Conservation (phyloP, 2,113 vertebrate species). For the Lampris megalopsis region DNA sequence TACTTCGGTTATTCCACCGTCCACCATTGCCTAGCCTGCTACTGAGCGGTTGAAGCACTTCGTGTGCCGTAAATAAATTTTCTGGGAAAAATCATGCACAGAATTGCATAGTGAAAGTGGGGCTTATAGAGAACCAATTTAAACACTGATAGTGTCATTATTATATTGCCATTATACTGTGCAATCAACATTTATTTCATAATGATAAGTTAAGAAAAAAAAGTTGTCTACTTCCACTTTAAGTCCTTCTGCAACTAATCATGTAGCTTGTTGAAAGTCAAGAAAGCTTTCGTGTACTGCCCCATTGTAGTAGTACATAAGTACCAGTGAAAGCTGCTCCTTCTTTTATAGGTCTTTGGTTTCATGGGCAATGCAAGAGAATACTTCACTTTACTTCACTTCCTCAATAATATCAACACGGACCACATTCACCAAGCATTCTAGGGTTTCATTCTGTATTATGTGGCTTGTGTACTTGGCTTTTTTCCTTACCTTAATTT, state of each 20-base stretch:
- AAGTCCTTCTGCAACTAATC: slow-evolving; percentile 34
- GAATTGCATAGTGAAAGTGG: no score
- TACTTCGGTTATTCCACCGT: no score
- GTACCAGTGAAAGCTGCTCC: slow-evolving; percentile 22
- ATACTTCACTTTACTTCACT: background rate
- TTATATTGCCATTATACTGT: no score
- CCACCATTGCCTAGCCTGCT: no score
- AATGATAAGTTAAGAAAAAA: no score
- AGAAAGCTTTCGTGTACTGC: slow-evolving; percentile 25
- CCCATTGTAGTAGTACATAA: slow-evolving; percentile 27
- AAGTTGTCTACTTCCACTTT: background rate
- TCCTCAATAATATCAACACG: background rate
- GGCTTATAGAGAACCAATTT: no score
- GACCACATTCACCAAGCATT: background rate
- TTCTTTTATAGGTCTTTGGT: slow-evolving; percentile 18
- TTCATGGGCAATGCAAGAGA: slow-evolving; percentile 11
- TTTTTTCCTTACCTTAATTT: no score
- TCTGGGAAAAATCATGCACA: no score
- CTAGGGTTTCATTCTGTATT: slow-evolving; percentile 29
- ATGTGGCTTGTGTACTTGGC: slow-evolving; percentile 29
- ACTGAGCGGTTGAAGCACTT: no score
- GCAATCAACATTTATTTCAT: no score
- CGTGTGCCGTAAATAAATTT: no score
- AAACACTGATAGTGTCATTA: no score
- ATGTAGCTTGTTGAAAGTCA: slow-evolving; percentile 17